Base-by-base conservation (phyloP, 2,888 invertebrate genomes). In the Thymelicus acteon region DNA sequence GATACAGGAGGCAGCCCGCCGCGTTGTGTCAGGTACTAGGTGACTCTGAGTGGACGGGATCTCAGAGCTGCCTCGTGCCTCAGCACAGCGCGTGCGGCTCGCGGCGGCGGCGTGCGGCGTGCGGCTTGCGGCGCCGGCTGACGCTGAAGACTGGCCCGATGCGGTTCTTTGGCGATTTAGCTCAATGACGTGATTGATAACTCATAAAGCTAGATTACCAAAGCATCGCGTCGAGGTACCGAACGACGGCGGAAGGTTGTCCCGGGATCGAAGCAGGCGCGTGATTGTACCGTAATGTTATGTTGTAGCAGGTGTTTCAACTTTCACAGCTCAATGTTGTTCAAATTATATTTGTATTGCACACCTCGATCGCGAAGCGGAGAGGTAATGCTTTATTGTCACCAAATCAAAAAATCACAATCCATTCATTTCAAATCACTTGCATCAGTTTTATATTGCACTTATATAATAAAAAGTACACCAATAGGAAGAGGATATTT, bases 131-230 rank as follows among this genome's bases (percentile, higher is more conserved):
- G n/a, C 69, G n/a, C 37, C 66, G 60, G 48, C 37, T 69, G 52
- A 39, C 49, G 44, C 79, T 82, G 44, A 12, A 44, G 44, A 31
- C 1, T 13, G 57, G 87, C 92, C 88, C 89, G 88, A 86, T 92
- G 94, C 96, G 95, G 93, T 95, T 90, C 97, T 97, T 97, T 97
- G 97, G 97, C 96, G 96, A 96, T 96, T 96, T 96, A 97, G 97
- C 97, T 96, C 96, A 96, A 96, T 97, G 97, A 97, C 95, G 95
- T 95, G 89, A 90, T 90, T 24, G 85, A 90, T 92, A 84, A 94
- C 95, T 97, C 97, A 97, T 97, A 97, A 97, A 97, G 97, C 97
- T 97, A 97, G 96, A 97, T 97, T 97, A 97, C 97, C 97, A 97
- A 97, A 97, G 97, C 97, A 97, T 93, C 94, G 94, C 89, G 90